These are phyloP conservation scores for Solen grandis DNA, from an alignment of 1,140 invertebrate genomes.

Conservation along the genomic window DNA sequence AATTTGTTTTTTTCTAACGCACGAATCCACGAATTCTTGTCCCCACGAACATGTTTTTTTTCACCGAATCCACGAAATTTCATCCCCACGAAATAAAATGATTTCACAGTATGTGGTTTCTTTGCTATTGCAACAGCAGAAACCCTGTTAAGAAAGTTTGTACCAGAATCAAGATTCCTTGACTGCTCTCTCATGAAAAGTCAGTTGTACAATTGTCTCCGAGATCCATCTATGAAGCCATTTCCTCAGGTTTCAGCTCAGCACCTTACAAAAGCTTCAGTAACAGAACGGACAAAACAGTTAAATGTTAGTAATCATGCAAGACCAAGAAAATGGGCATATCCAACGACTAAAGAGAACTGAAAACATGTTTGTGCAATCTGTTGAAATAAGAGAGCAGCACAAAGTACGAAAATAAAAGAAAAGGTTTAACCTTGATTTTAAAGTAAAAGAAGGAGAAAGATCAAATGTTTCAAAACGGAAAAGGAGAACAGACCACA, in stretches of 20 bases:
- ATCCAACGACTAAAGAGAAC: background rate
- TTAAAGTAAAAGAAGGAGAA: background rate
- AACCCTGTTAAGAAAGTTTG: background rate
- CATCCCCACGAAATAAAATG: too few relatives aligned
- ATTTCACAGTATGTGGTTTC: too few relatives aligned
- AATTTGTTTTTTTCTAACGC: too few relatives aligned
- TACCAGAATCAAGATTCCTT: slow-evolving; percentile 1
- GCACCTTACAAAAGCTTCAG: background rate
- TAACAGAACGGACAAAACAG: background rate
- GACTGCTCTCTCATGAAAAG: background rate
- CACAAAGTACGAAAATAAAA: background rate
- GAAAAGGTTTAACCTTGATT: background rate
- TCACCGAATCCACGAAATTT: too few relatives aligned
- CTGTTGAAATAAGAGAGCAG: background rate
- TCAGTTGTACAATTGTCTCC: background rate
- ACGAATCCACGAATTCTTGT: too few relatives aligned
- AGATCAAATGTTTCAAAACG: slow-evolving; percentile 7
- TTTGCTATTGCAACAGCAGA: background rate
- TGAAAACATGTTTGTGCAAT: slow-evolving; percentile 1
- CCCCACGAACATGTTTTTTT: too few relatives aligned
- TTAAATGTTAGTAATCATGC: too few relatives aligned
- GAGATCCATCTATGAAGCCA: too few relatives aligned
- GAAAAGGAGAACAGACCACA: background rate
- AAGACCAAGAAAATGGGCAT: background rate
- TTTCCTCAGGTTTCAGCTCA: too few relatives aligned